Conservation (phyloP, 2,888 invertebrate genomes). For the Arenicola marina region DNA sequence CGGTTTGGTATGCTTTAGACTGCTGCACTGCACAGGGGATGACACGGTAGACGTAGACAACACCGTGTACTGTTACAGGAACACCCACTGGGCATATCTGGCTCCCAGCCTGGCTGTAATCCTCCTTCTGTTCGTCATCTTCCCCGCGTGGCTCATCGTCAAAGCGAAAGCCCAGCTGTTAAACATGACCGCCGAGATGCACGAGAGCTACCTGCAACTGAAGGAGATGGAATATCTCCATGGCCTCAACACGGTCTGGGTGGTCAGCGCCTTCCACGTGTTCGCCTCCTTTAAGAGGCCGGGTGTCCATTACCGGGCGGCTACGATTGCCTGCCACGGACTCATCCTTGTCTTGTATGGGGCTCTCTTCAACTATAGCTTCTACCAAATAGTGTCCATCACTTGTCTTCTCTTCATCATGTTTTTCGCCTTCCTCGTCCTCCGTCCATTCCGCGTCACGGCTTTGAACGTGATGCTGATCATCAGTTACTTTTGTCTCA, state of each 20-base stretch:
- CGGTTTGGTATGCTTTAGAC: constrained; percentile 39
- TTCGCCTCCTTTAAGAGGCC: constrained; percentile 51
- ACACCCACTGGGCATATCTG: constrained; percentile 45
- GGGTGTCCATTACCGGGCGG: constrained; percentile 44
- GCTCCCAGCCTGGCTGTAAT: constrained; percentile 35
- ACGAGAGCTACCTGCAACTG: constrained; percentile 50
- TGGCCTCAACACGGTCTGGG: constrained; percentile 51
- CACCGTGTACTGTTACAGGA: constrained; percentile 38
- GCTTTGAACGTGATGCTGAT: constrained; percentile 44
- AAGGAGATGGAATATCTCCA: constrained; percentile 55
- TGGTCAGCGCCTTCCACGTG: constrained; percentile 44
- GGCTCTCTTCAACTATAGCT: constrained; percentile 39
- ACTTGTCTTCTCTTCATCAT: constrained; percentile 34
- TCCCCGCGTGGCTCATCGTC: constrained; percentile 46
- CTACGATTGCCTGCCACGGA: constrained; percentile 41
- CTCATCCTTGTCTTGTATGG: constrained; percentile 41
- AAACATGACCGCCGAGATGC: constrained; percentile 40
- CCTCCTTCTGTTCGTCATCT: constrained; percentile 39
- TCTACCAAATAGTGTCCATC: constrained; percentile 39
- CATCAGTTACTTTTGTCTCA: constrained; percentile 39
- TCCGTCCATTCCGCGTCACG: constrained; percentile 47
- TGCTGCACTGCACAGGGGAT: constrained; percentile 46
- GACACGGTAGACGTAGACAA: constrained; percentile 45
- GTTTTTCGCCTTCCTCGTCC: constrained; percentile 33
- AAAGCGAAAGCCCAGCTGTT: constrained; percentile 31